Conservation (phyloP, 2,113 vertebrate species). For the Odontesthes bonariensis region DNA sequence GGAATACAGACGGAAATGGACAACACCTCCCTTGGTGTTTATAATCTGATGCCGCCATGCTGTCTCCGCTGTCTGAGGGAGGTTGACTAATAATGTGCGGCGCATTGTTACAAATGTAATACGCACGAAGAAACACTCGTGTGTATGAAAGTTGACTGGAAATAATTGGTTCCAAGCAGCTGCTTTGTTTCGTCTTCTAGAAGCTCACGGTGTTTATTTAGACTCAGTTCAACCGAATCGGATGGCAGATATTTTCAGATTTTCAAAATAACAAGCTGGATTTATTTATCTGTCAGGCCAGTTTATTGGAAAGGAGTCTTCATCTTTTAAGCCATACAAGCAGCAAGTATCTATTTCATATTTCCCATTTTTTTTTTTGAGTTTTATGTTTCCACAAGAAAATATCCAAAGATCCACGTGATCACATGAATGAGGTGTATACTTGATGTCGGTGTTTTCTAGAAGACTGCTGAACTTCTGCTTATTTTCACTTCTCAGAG, state of each 20-base stretch:
- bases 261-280: neutral
- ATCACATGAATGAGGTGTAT: too few species aligned
- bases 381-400: too few species aligned
- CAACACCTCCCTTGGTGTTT: constrained; percentile 66
- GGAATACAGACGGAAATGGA: constrained; percentile 60
- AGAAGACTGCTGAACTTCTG: too few species aligned
- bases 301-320: too few species aligned
- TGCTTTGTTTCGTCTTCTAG: constrained; percentile 20
- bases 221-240: constrained; percentile 13
- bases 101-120: constrained; percentile 39
- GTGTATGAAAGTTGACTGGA: constrained; percentile 43
- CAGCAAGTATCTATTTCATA: too few species aligned
- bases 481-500: too few species aligned
- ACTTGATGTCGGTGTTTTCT: too few species aligned
- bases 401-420: neutral
- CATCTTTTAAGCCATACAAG: too few species aligned
- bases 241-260: neutral
- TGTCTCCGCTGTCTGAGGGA: constrained; percentile 55
- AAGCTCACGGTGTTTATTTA: constrained; percentile 23
- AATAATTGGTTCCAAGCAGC: constrained; percentile 35
- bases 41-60: constrained; percentile 51
- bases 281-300: too few species aligned
- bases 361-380: too few species aligned
- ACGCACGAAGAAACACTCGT: neutral
- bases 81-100: constrained; percentile 13